phyloP scores from a whole-genome alignment of 2,797 vertebrate species.

The Coreius guichenoti region DNA sequence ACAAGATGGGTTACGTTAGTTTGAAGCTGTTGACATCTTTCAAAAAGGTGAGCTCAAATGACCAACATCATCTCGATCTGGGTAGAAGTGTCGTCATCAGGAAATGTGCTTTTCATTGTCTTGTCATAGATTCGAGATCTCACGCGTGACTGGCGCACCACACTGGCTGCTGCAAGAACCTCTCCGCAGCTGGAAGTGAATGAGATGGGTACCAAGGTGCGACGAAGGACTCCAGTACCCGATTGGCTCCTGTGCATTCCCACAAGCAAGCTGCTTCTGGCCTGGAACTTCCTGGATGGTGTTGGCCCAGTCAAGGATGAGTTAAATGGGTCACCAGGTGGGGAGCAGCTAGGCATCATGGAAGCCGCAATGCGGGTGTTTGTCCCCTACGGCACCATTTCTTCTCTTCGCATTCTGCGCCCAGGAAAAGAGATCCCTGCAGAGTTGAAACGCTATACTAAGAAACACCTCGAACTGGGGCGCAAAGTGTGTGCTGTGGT shows the following conservation, averaged over 20 bases:
- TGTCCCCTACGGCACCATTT: conserved; percentile 69
- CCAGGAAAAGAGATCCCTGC: conserved; percentile 80
- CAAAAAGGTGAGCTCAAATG: conserved; percentile 80
- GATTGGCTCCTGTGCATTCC: conserved; percentile 77
- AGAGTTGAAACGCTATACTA: conserved; percentile 72
- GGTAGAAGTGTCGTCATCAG: not conserved
- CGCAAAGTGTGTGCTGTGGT: conserved; percentile 77
- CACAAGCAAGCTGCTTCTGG: conserved; percentile 79
- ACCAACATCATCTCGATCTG: not conserved
- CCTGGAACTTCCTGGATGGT: conserved; percentile 74
- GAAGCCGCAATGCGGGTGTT: conserved; percentile 75
- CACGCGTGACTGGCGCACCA: conserved; percentile 81
- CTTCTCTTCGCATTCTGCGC: conserved; percentile 77
- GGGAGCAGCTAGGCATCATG: conserved; percentile 63
- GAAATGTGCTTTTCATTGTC: not conserved
- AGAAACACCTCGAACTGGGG: conserved; percentile 75
- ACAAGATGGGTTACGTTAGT: conserved; percentile 81
- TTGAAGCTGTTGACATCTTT: conserved; percentile 82
- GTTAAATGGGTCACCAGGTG: not conserved
- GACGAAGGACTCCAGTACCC: conserved; percentile 73
- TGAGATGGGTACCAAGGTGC: conserved; percentile 81
- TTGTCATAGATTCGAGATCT: conserved; percentile 64
- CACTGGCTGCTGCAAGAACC: conserved; percentile 73
- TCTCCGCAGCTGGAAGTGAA: conserved; percentile 82
- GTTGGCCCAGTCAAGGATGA: conserved; percentile 9